These are phyloP conservation scores for Cyanoderma ruficeps DNA, from an alignment of 2,113 vertebrate genomes.

Conservation along the genomic window DNA sequence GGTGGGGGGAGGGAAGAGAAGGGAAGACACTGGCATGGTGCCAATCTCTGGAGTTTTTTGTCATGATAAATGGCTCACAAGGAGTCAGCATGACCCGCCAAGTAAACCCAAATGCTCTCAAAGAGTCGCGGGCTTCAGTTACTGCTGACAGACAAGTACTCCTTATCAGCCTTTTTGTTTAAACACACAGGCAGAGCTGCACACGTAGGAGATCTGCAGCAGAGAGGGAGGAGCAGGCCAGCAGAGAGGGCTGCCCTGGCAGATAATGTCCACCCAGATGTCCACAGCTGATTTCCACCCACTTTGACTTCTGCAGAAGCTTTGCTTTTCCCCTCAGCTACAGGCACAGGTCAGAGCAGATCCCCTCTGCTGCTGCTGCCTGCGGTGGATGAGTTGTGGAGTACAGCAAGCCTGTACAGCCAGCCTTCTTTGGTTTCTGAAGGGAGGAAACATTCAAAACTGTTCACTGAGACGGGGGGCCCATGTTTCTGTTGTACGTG, in stretches of 20 bases:
- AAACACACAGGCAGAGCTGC: neutral
- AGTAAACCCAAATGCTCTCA: conserved; percentile 57
- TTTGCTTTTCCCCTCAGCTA: neutral
- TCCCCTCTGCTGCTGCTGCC: neutral
- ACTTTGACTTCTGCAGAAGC: neutral
- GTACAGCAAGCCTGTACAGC: rapidly evolving
- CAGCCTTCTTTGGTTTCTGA: neutral
- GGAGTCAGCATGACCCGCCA: conserved; percentile 66
- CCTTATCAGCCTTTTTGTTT: conserved; percentile 57
- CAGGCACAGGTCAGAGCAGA: neutral
- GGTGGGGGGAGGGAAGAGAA: neutral
- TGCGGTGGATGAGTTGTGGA: neutral
- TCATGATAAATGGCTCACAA: conserved; percentile 46
- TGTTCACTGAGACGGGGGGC: neutral
- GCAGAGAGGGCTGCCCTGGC: neutral
- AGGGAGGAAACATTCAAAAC: neutral
- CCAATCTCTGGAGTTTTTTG: conserved; percentile 57
- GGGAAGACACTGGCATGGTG: conserved; percentile 10
- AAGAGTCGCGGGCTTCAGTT: conserved; percentile 57
- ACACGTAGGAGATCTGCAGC: neutral
- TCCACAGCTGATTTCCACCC: neutral
- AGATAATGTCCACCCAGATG: neutral
- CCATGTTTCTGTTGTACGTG: neutral
- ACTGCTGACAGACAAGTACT: conserved; percentile 59
- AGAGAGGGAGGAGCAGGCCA: neutral